These are phyloP conservation scores for Maniola jurtina DNA, from an alignment of 1,140 invertebrate species.

Conservation along the genomic window DNA sequence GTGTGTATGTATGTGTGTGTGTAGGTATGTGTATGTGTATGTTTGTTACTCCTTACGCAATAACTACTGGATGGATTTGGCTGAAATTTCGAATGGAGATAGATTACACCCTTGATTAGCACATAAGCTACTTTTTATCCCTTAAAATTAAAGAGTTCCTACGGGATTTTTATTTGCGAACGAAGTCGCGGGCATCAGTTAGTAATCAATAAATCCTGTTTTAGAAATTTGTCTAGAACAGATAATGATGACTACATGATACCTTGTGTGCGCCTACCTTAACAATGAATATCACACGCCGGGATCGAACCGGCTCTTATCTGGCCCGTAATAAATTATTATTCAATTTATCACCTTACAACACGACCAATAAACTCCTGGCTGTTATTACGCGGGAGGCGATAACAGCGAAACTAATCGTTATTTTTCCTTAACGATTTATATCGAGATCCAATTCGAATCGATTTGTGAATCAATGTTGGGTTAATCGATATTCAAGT, in stretches of 20 bases:
- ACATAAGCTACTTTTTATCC: no score
- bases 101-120: no score
- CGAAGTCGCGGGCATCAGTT: no score
- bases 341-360: conserved; percentile 72
- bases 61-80: no score
- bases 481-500: conserved; percentile 13
- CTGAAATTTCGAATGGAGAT: no score
- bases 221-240: no score
- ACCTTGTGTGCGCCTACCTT: not conserved
- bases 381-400: conserved; percentile 63
- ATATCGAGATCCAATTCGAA: conserved; percentile 25
- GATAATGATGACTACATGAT: not conserved
- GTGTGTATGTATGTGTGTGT: no score
- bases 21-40: no score
- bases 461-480: conserved; percentile 22
- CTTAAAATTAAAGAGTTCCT: no score
- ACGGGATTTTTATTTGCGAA: no score
- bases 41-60: no score
- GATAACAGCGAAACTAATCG: conserved; percentile 62
- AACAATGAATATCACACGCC: conserved; percentile 43
- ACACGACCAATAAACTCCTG: conserved; percentile 69
- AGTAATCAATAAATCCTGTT: no score
- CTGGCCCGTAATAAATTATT: conserved; percentile 71
- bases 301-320: conserved; percentile 58
- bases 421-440: conserved; percentile 38